Evolutionary conservation across 1,140 invertebrate genomes (phyloP).

Genomic region (Hormaphis cornu): DNA sequence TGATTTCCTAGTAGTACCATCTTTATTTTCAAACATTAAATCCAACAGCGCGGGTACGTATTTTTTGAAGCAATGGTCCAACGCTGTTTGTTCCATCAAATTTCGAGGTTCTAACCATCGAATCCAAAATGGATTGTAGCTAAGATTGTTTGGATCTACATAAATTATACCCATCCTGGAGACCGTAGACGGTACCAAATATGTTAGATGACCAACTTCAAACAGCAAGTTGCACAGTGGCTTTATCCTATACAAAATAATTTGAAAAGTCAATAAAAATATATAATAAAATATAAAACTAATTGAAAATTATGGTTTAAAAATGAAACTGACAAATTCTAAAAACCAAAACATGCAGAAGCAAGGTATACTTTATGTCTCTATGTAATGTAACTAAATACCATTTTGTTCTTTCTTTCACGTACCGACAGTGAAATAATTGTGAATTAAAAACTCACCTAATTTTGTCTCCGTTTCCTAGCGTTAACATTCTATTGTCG

Average conservation of each 20-base stretch:
- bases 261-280: too few species aligned
- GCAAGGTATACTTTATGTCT: too few species aligned
- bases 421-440: too few species aligned
- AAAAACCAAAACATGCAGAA: too few species aligned
- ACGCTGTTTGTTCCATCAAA: constrained; percentile 1
- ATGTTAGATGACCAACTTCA: constrained; percentile 74
- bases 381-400: too few species aligned
- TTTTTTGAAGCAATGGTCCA: constrained; percentile 45
- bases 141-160: constrained; percentile 81
- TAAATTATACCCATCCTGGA: constrained; percentile 88
- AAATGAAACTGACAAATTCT: too few species aligned
- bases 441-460: constrained; percentile 56
- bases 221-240: constrained; percentile 29
- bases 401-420: too few species aligned
- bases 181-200: constrained; percentile 82
- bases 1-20: neutral
- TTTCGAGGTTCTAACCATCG: constrained; percentile 44
- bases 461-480: constrained; percentile 25
- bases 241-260: neutral
- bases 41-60: constrained; percentile 60
- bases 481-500: constrained; percentile 62
- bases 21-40: constrained; percentile 59
- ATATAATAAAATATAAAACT: too few species aligned
- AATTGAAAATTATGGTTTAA: too few species aligned
- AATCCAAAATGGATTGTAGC: constrained; percentile 74